Conservation (phyloP, 37 sponge, comb jelly and placozoan genomes). For the Ianthella basta region DNA sequence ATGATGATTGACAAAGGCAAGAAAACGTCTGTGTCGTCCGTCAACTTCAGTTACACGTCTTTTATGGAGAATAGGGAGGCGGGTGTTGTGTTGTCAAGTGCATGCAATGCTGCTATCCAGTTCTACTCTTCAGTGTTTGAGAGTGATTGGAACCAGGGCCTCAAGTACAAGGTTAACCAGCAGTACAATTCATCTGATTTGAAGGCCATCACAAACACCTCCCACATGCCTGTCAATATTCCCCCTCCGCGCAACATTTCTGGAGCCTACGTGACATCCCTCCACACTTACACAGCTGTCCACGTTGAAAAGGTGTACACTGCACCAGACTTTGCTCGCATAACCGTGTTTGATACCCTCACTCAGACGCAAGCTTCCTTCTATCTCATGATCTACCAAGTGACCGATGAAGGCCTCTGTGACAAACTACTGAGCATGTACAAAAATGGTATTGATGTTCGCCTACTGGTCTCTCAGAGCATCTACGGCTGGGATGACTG, state of each 20-base stretch:
- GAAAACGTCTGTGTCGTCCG: constrained; percentile 78
- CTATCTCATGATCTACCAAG: constrained; percentile 55
- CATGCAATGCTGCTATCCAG: constrained; percentile 35
- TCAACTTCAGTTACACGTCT: constrained; percentile 87
- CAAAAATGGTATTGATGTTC: constrained; percentile 67
- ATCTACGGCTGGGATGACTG: constrained; percentile 67
- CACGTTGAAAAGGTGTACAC: constrained; percentile 57
- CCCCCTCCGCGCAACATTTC: constrained; percentile 38
- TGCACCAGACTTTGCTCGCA: constrained; percentile 70
- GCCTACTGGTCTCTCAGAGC: constrained; percentile 61
- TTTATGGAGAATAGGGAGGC: constrained; percentile 88
- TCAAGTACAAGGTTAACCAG: constrained; percentile 35
- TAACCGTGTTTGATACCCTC: constrained; percentile 38
- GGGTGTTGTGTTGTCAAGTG: constrained; percentile 73
- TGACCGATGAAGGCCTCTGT: constrained; percentile 68
- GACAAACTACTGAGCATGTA: constrained; percentile 40
- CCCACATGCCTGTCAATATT: constrained; percentile 31
- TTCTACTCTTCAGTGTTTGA: constrained; percentile 77
- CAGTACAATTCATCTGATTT: constrained; percentile 57
- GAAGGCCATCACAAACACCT: constrained; percentile 54
- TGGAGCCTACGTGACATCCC: constrained; percentile 65
- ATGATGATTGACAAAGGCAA: constrained; percentile 80
- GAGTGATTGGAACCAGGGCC: constrained; percentile 67
- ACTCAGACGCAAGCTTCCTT: constrained; percentile 28
- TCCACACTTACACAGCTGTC: constrained; percentile 40